phyloP scores from a whole-genome alignment of 1,140 invertebrate species.

The honey bee (Apis mellifera) region DNA sequence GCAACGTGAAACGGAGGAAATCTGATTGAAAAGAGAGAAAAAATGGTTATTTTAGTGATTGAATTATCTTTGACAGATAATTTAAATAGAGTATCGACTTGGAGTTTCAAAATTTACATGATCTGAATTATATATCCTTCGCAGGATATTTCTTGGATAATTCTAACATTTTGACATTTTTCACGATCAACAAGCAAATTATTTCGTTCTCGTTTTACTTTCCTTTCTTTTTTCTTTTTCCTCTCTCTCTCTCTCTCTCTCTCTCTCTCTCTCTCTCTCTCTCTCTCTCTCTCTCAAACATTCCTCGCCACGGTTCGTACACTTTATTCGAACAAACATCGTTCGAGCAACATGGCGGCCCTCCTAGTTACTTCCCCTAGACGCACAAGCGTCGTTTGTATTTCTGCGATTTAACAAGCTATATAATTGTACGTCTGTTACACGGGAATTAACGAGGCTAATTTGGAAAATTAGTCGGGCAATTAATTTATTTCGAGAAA shows the following conservation, averaged over 20 bases:
- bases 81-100: too few species aligned
- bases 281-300: background rate
- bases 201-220: background rate
- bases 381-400: background rate
- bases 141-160: background rate
- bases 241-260: background rate
- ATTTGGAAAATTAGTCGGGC: background rate
- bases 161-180: background rate
- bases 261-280: background rate
- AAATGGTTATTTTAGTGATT: too few species aligned
- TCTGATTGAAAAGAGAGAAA: too few species aligned
- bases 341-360: background rate
- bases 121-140: background rate
- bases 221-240: background rate
- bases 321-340: constrained; percentile 1
- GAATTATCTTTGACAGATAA: too few species aligned
- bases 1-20: too few species aligned
- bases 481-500: background rate
- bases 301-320: constrained; percentile 26
- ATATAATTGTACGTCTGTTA: background rate
- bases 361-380: background rate
- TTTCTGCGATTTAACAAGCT: background rate
- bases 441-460: background rate
- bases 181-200: background rate
- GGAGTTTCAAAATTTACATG: background rate